These are phyloP conservation scores for Agrenia bidenticulata DNA, from an alignment of 2,888 invertebrate genomes.

Conservation along the genomic window DNA sequence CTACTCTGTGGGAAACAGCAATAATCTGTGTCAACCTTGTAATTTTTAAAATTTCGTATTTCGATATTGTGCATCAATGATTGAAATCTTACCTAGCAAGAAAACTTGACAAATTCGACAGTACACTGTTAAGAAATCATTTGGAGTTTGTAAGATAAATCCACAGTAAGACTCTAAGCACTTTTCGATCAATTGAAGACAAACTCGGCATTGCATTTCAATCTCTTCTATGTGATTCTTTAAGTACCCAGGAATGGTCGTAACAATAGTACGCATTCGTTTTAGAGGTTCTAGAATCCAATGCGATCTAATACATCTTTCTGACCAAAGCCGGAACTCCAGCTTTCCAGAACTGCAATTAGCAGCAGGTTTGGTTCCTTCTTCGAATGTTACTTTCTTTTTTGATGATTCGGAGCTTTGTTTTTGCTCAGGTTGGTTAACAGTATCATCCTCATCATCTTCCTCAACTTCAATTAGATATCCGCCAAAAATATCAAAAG, in stretches of 20 bases:
- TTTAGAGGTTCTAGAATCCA: constrained; percentile 42
- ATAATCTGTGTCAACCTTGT: no score
- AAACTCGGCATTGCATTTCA: constrained; percentile 28
- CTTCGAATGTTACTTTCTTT: constrained; percentile 28
- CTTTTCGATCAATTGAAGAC: constrained; percentile 27
- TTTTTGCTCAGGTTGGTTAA: background rate
- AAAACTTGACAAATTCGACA: constrained; percentile 34
- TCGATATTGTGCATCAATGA: no score
- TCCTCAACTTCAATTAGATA: background rate
- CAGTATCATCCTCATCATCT: background rate
- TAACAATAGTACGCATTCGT: constrained; percentile 26
- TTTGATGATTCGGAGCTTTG: background rate
- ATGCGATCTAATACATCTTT: constrained; percentile 20
- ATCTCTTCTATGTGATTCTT: constrained; percentile 23
- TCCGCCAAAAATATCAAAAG: constrained; percentile 11
- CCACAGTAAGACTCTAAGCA: constrained; percentile 26
- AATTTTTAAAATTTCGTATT: no score
- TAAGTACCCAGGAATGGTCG: constrained; percentile 19
- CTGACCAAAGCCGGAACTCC: constrained; percentile 25
- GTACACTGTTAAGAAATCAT: constrained; percentile 35
- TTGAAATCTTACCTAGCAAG: constrained; percentile 25
- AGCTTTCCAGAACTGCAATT: background rate
- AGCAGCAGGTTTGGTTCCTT: constrained; percentile 23
- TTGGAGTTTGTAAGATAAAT: constrained; percentile 25
- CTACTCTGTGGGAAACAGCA: no score